Base-by-base conservation (phyloP, 2,888 invertebrate genomes). In the Cephus pulcher region DNA sequence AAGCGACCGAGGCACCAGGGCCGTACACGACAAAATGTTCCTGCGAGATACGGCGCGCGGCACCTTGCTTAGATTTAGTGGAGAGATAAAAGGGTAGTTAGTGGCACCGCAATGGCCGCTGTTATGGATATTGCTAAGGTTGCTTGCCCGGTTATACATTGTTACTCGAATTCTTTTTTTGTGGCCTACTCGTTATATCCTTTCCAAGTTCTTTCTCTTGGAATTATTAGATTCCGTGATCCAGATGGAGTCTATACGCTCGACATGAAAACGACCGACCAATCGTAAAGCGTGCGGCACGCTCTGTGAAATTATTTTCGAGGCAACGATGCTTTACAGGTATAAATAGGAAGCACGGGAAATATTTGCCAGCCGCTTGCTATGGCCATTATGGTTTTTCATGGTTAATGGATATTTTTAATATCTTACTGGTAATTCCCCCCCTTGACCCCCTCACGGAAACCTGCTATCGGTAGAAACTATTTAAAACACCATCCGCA, bases 141-240 rank as follows among this genome's bases (percentile, higher is more conserved):
- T 71, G 32, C 32, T 71, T 71, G 71, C 32, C 71, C 34, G 32
- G 56, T 23, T 56, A 23, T 56, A 56, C 23, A 71, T 34, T 33
- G 71, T 71, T 71, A 71, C 71, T 71, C 71, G 71, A 71, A 71
- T 71, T 71, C 71, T 71, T 71, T 71, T 70, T 71, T 71, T 34
- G 71, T 71, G 71, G 56, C 71, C 71, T 32, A 23, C 6, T 32
- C 71, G 33, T 71, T 71, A 71, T 71, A 33, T 71, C 32, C 56
- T 23, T 56, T 56, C 56, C 56, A 15, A 56, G 56, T 56, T 56
- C 56, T 56, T 15, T 56, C 56, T 56, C 56, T 23, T 23, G 56
- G 23, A 56, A 56, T 56, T 56, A 56, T 56, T 56, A 56, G 56
- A 56, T 56, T 56, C 23, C 56, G 56, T 56, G 56, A 56, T 56